Evolutionary conservation across 1,140 invertebrate species (phyloP), one percentile per base, ranked within the genome.

Genomic region (Leguminivora glycinivorella): DNA sequence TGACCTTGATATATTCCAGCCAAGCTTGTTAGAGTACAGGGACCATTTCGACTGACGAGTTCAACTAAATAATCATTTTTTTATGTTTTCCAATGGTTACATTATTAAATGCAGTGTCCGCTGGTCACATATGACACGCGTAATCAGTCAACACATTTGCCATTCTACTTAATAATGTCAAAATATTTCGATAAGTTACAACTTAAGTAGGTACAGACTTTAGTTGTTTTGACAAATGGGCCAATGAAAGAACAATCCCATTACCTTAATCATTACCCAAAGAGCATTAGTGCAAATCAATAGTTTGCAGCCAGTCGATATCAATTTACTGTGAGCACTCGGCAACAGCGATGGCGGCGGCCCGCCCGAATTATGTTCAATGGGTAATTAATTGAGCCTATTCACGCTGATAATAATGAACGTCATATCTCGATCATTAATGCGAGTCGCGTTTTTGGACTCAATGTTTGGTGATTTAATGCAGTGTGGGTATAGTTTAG

Each of bases 351-450:
- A 72, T 81, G 77, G 78, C 75, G 76, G 75, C 70, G 74, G 75
- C 78, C 87, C 85, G 83, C 86, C 87, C 88, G 83, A 89, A 88
- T 88, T 88, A 88, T 90, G 88, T 89, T 87, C 86, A 82, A 89
- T 88, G 87, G 86, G 89, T 89, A 88, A 90, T 88, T 89, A 88
- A 90, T 89, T 78, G 85, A 75, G 68, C 79, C 81, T 79, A 83
- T 84, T 86, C 88, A 81, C 78, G 84, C 78, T 80, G 83, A 88
- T 86, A 86, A 88, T 87, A 89, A 89, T 84, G 79, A 78, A 72
- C 66, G 70, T 78, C 74, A 79, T 84, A 85, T 83, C 80, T 73
- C 80, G 75, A 76, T 76, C 78, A 87, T 83, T 78, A 81, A 80
- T 80, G 81, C 78, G 72, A 73, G 58, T 72, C 69, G 26, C 58